phyloP scores from a whole-genome alignment of 2,113 vertebrate genomes.

The Progne subis region DNA sequence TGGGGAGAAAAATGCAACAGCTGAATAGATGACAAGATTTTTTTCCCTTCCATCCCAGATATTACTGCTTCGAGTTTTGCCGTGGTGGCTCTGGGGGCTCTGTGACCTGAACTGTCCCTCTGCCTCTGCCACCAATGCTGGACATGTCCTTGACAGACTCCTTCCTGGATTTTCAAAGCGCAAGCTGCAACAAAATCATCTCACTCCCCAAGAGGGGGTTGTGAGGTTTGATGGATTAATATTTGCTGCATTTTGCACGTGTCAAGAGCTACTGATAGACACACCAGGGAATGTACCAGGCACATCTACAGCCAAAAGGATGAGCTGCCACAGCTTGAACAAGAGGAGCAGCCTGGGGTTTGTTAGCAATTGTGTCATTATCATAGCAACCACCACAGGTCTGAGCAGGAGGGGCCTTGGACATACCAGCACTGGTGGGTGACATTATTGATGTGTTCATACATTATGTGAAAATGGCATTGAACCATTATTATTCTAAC shows the following conservation, averaged over 20 bases:
- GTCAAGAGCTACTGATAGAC: not conserved
- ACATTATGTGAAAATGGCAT: not conserved
- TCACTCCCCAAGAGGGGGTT: not conserved
- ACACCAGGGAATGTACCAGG: not conserved
- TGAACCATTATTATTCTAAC: not conserved
- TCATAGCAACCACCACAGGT: not conserved
- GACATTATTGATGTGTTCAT: not conserved
- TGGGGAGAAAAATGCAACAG: not conserved
- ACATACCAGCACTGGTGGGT: not conserved
- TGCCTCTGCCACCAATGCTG: not conserved
- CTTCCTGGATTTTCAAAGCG: not conserved
- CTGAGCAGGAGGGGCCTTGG: not conserved
- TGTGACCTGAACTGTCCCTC: not conserved
- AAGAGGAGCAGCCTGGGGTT: not conserved
- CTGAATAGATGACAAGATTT: not conserved
- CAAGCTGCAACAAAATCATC: not conserved
- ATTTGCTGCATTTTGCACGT: conserved; percentile 3
- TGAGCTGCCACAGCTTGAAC: not conserved
- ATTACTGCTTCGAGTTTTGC: not conserved
- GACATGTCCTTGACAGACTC: not conserved
- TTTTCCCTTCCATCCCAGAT: not conserved
- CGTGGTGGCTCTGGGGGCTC: accelerated
- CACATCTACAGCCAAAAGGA: not conserved
- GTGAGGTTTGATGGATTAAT: conserved; percentile 28
- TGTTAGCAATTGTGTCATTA: not conserved